A percentile compares a stretch with the other conserved stretches of the same genome.
Conservation (phyloP, 2,888 invertebrate species). For the Andricus curvator region DNA sequence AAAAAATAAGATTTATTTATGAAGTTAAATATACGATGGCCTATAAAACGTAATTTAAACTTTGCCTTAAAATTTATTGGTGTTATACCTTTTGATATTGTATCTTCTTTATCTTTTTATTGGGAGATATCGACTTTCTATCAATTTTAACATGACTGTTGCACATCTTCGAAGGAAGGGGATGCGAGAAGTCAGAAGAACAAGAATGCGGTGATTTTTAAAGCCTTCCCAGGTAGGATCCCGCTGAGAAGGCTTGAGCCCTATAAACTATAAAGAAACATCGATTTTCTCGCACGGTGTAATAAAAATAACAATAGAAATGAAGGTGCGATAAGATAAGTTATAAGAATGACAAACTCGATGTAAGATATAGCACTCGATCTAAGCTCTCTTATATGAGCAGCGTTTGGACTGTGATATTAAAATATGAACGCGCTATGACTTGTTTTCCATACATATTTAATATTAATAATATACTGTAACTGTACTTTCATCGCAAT, state of each 20-base stretch:
- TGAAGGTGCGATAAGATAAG: constrained; percentile 39
- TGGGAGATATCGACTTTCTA: constrained; percentile 5
- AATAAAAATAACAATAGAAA: constrained; percentile 26
- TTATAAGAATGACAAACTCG: constrained; percentile 35
- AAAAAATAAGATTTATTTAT: constrained; percentile 8
- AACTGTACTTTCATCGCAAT: constrained; percentile 31
- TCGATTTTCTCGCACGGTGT: constrained; percentile 16
- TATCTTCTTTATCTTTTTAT: constrained; percentile 9
- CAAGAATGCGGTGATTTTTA: not conserved
- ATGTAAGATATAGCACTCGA: constrained; percentile 35
- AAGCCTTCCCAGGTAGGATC: not conserved
- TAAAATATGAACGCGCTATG: constrained; percentile 40
- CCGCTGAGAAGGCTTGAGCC: constrained; percentile 15
- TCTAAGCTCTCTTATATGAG: constrained; percentile 38
- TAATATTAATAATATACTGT: constrained; percentile 35
- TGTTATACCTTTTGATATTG: not conserved
- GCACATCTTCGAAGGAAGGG: not conserved
- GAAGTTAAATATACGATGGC: constrained; percentile 25
- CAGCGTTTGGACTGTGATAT: constrained; percentile 37
- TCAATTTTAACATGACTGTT: not conserved
- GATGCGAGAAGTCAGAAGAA: not conserved
- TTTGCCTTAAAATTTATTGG: constrained; percentile 10
- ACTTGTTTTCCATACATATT: constrained; percentile 37
- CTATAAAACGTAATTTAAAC: constrained; percentile 7
- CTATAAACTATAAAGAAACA: constrained; percentile 27